Conservation (phyloP, 2,113 vertebrate species). For the Sclerurus mexicanus region DNA sequence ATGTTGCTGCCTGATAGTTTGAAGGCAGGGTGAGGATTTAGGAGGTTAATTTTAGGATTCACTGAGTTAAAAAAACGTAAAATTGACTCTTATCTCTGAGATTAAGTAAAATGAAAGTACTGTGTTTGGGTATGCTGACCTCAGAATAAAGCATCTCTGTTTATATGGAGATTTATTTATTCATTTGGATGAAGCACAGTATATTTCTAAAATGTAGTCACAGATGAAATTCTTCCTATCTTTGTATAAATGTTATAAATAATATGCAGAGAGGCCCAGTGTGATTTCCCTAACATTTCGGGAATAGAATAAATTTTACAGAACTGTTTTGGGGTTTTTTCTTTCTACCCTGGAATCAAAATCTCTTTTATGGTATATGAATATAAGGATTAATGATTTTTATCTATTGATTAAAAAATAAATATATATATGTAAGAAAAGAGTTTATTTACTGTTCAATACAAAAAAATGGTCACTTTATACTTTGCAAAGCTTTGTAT, state of each 20-base stretch:
- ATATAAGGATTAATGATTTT: background rate
- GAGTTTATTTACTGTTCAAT: background rate
- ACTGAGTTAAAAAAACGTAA: background rate
- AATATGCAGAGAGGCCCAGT: background rate
- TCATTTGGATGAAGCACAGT: background rate
- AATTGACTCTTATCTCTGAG: background rate
- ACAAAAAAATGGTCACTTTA: background rate
- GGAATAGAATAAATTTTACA: background rate
- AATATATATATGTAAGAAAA: background rate
- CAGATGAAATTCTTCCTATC: background rate
- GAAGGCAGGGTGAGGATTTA: background rate
- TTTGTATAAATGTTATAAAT: background rate
- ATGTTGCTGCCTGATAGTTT: accelerated
- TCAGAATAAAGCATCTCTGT: background rate
- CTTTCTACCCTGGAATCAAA: background rate
- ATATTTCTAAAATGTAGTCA: background rate
- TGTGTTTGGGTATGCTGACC: background rate
- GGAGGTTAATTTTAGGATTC: background rate
- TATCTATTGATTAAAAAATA: background rate
- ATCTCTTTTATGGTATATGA: background rate
- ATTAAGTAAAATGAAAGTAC: background rate
- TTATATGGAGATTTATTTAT: background rate
- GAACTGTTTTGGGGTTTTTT: background rate
- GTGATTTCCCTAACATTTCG: background rate
- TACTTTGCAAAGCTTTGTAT: background rate